Percentiles rank a stretch among this genome's conserved stretches.
Evolutionary conservation across 2,113 vertebrate genomes (phyloP).

Genomic region (Ovibos moschatus): DNA sequence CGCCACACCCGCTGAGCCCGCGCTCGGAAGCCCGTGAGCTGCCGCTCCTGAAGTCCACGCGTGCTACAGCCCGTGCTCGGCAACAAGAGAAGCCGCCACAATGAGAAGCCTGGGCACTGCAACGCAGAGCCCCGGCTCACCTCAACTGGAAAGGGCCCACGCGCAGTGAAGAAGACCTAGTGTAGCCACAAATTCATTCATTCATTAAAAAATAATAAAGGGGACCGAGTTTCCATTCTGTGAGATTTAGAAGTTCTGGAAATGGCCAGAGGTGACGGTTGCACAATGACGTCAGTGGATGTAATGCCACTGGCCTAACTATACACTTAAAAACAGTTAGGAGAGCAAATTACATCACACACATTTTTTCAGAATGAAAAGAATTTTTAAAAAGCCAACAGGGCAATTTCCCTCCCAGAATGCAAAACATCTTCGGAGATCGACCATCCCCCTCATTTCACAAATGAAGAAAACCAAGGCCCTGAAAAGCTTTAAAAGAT

Average conservation of each 20-base stretch:
- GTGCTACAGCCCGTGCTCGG: not conserved
- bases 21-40: not conserved
- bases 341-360: not conserved
- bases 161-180: not conserved
- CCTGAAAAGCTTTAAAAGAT: not conserved
- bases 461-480: not conserved
- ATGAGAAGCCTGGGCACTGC: accelerated
- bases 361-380: not conserved
- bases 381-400: not conserved
- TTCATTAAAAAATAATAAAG: not conserved
- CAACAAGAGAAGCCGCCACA: not conserved
- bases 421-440: not conserved
- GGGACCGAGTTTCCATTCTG: not conserved
- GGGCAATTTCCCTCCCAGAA: not conserved
- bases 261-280: not conserved
- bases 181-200: not conserved
- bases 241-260: not conserved
- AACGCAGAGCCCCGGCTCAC: not conserved
- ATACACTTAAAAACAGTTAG: not conserved
- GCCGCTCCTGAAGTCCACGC: not conserved
- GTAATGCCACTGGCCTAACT: not conserved
- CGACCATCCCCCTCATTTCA: not conserved
- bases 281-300: not conserved
- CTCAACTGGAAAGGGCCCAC: not conserved
- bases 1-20: not conserved